Base-by-base conservation (phyloP, 2,113 vertebrate species). In the Boulengeromyrus knoepffleri region DNA sequence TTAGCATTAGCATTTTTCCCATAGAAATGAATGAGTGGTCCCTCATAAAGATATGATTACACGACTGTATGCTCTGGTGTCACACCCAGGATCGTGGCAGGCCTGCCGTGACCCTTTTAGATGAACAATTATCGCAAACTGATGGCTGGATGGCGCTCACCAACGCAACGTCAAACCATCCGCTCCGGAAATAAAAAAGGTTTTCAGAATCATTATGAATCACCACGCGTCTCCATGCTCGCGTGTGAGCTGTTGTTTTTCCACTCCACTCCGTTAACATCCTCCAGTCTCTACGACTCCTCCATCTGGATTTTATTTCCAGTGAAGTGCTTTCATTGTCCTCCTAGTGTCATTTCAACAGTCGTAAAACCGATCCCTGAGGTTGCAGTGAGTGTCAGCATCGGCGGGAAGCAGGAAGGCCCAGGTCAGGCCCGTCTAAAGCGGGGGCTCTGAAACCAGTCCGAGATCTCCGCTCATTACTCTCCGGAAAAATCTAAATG, bases 251-350 rank as follows among this genome's bases (percentile, higher is more conserved):
- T 80, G 74, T 1, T 80, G 74, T 80, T 80, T 19, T 80, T 80
- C 36, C 36, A 39, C 74, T 80, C 36, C 36, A 80, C 74, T 80
- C 74, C 3, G 36, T 19, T 42, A 42, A 80, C 13, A 80, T 80
- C n/a, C 36, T 42, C 19, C 74, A 42, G 36, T 13, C n/a, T 80
- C 31, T 19, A 80, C 5, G 36, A 80, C 74, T 80, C 36, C 36
- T 80, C 74, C 74, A 80, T 80, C 74, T 80, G 74, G 74, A 80
- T 39, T 42, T 80, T 80, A 80, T 42, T 80, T 80, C 36, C 74
- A 39, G 74, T 42, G 36, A 80, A 80, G 31, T 80, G 74, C 74
- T 42, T 80, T 80, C 74, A 80, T 39, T 80, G 36, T 80, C 74
- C 74, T 80, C 6, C 74, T 80, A 17, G 74, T 17, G 74, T 39